Evolutionary conservation across 2,797 vertebrate genomes (phyloP).

Genomic region (Danio albolineatus): DNA sequence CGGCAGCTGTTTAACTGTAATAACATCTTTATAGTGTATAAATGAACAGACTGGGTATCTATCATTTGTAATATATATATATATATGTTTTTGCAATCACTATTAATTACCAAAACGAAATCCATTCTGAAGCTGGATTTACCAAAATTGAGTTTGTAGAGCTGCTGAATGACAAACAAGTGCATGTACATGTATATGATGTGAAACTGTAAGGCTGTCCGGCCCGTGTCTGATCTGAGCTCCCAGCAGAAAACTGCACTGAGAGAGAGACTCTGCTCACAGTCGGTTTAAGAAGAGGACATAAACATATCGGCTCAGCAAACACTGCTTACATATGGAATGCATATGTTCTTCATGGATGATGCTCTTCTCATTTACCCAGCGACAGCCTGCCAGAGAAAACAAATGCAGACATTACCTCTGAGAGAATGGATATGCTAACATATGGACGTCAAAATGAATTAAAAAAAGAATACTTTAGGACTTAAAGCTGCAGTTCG

Average conservation of each 20-base stretch:
- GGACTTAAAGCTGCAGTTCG: no score
- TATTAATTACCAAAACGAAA: neutral
- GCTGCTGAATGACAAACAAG: neutral
- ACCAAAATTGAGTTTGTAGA: neutral
- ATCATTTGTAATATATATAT: slow-evolving; percentile 3
- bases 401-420: slow-evolving; percentile 30
- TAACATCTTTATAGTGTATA: neutral
- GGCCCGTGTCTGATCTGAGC: slow-evolving; percentile 6
- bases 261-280: slow-evolving; percentile 28
- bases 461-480: neutral
- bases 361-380: slow-evolving; percentile 59
- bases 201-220: slow-evolving; percentile 1
- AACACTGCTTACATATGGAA: slow-evolving; percentile 61
- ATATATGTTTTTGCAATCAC: neutral
- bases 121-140: neutral
- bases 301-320: slow-evolving; percentile 24
- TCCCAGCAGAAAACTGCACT: slow-evolving; percentile 24
- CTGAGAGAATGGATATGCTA: neutral
- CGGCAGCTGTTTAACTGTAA: neutral
- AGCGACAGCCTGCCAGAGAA: slow-evolving; percentile 67
- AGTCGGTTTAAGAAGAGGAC: neutral
- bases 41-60: neutral
- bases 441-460: neutral
- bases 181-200: neutral
- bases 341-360: slow-evolving; percentile 49